phyloP scores from a whole-genome alignment of 2,113 vertebrate genomes.

The Oreotragus oreotragus region DNA sequence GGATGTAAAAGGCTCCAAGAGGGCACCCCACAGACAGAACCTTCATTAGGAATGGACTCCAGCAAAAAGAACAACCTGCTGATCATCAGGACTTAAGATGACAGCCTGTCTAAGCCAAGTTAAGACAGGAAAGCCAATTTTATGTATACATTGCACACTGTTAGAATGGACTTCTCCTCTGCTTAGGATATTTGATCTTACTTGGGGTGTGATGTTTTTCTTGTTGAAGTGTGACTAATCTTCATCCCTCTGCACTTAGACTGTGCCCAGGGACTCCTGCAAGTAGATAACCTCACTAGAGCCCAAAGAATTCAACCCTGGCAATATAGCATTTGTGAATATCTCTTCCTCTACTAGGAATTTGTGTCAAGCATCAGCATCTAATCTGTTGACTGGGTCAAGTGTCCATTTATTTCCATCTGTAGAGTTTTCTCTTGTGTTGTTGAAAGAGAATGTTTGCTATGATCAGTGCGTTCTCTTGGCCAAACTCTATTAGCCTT shows the following conservation, averaged over 20 bases:
- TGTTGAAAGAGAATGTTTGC: too few species aligned
- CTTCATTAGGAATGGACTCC: conserved; percentile 21
- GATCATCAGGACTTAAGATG: conserved; percentile 15
- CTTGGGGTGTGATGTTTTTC: not conserved
- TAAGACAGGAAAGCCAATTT: not conserved
- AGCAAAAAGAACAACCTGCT: conserved; percentile 42
- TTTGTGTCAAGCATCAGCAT: not conserved
- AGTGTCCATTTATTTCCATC: not conserved
- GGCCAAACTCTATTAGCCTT: too few species aligned
- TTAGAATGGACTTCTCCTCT: not conserved
- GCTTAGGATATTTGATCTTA: not conserved
- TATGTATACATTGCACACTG: not conserved
- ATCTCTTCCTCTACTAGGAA: not conserved
- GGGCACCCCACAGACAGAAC: conserved; percentile 35
- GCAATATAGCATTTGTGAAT: not conserved
- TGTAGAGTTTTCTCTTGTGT: too few species aligned
- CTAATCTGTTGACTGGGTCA: not conserved
- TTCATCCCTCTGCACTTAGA: not conserved
- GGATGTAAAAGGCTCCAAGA: conserved; percentile 59
- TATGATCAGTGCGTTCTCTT: not conserved
- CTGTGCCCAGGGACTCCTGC: not conserved
- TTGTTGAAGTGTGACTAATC: not conserved
- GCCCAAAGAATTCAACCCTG: not conserved
- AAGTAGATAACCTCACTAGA: not conserved
- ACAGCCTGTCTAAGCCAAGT: conserved; percentile 8